Evolutionary conservation across 2,113 vertebrate species (phyloP), one percentile per base, ranked within the genome.

Genomic region (Sinocyclocheilus grahami): DNA sequence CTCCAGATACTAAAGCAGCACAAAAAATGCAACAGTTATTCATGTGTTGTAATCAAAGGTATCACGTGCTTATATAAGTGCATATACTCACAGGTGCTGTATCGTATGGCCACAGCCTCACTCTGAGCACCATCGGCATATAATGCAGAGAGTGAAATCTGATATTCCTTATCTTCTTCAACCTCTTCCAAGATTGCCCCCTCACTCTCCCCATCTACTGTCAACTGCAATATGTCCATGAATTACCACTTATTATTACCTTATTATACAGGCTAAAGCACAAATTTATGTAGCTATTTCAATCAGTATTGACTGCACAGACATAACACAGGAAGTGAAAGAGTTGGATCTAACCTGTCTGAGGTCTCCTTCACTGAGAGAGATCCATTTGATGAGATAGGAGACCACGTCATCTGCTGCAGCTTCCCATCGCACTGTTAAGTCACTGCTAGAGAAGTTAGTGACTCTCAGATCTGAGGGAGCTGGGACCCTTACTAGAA

Each of bases 321-420:
- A 71, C 10, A 0, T 71, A 76, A 76, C n/a, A 51, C 5, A 58
- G 14, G 42, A 13, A 48, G 33, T 48, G 58, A 6, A 16, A 24
- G 22, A 39, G 39, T n/a, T 63, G 51, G 30, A 53, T 65, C 91
- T 78, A 86, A 98, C 98, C 97, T 99, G 96, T 22, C 92, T 95
- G 72, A 97, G 93, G 84, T 95, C 92, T 48, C 97, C 96, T 81
- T 96, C 97, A 33, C 94, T 93, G 11, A 95, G 93, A 0, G 96
- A 96, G 39, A 93, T 98, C 97, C 97, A 99, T 86, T 96, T 97
- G 92, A 98, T 97, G 91, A 97, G 95, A 74, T 98, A 97, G 7
- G 96, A 96, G 3, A 96, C 94, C 3, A 98, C 96, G 0, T 97
- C 96, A 0, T 96, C 95, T 0, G 95, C 96, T 1, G 96, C 95